These are phyloP conservation scores for Larimichthys polyactis DNA, from an alignment of 2,113 vertebrate species.

Conservation along the genomic window DNA sequence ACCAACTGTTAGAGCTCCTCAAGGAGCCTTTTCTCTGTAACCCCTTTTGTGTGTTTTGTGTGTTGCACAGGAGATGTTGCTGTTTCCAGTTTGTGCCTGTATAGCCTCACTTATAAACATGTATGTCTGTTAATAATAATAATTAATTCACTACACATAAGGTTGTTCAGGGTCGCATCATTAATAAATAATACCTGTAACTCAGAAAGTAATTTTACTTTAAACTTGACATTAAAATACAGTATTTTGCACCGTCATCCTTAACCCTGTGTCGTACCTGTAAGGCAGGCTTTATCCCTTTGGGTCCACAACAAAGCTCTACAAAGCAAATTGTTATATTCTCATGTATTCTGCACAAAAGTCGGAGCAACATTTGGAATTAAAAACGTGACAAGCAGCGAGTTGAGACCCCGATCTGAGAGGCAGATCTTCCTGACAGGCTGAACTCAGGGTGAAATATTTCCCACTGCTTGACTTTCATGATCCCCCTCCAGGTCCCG, in stretches of 20 bases:
- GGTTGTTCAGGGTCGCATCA: too few relatives aligned
- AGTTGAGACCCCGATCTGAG: fast-evolving
- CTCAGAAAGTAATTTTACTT: not conserved
- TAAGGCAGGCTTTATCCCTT: not conserved
- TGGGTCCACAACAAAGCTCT: not conserved
- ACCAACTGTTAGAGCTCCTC: too few relatives aligned
- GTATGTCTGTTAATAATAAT: too few relatives aligned
- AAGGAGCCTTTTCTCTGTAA: too few relatives aligned
- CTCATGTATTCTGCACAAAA: too few relatives aligned
- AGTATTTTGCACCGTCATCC: too few relatives aligned
- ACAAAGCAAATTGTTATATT: not conserved
- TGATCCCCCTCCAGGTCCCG: not conserved
- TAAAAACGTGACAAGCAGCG: fast-evolving
- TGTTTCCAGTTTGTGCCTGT: too few relatives aligned
- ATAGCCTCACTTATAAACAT: too few relatives aligned
- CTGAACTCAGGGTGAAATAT: not conserved
- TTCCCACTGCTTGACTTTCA: conserved; percentile 18
- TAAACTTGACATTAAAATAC: not conserved
- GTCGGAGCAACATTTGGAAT: not conserved
- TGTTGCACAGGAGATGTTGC: too few relatives aligned
- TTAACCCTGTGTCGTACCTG: not conserved
- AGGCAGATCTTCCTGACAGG: conserved; percentile 2
- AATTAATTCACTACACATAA: too few relatives aligned
- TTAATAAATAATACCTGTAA: too few relatives aligned
- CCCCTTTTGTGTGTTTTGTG: too few relatives aligned